These are phyloP conservation scores for Cavia aperea DNA, from an alignment of 2,113 vertebrate species.

Conservation along the genomic window DNA sequence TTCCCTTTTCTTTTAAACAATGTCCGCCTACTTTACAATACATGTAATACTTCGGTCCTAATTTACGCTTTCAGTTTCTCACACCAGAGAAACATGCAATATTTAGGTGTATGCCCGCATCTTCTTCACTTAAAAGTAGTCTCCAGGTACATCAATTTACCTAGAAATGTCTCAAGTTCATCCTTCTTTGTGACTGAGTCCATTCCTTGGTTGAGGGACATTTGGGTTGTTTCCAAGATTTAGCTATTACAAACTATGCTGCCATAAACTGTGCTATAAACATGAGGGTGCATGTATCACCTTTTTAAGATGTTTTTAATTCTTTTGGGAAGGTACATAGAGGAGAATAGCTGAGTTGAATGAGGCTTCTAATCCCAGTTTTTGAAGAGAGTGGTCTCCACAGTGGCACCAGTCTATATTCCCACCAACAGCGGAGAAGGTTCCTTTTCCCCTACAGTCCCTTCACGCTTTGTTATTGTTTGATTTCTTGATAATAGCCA, in stretches of 20 bases:
- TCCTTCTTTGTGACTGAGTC: neutral
- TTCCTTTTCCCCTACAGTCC: neutral
- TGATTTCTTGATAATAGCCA: too few species aligned
- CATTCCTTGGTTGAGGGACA: neutral
- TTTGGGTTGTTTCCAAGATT: neutral
- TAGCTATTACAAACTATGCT: neutral
- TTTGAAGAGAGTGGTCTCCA: neutral
- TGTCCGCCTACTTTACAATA: neutral
- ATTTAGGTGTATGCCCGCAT: neutral
- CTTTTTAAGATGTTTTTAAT: neutral
- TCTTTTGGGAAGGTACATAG: neutral
- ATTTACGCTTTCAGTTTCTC: neutral
- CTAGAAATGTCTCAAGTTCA: neutral
- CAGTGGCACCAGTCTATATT: neutral
- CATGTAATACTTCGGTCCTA: neutral
- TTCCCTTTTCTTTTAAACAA: neutral
- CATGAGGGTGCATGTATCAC: neutral
- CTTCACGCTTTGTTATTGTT: too few species aligned
- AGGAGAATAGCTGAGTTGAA: neutral
- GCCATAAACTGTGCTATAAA: neutral
- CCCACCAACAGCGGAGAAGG: neutral
- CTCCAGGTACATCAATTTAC: neutral
- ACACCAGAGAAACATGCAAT: neutral
- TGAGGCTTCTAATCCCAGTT: neutral
- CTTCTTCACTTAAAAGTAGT: too few species aligned